These are phyloP conservation scores for Galemys pyrenaicus DNA, from an alignment of 2,113 vertebrate genomes.

Conservation along the genomic window DNA sequence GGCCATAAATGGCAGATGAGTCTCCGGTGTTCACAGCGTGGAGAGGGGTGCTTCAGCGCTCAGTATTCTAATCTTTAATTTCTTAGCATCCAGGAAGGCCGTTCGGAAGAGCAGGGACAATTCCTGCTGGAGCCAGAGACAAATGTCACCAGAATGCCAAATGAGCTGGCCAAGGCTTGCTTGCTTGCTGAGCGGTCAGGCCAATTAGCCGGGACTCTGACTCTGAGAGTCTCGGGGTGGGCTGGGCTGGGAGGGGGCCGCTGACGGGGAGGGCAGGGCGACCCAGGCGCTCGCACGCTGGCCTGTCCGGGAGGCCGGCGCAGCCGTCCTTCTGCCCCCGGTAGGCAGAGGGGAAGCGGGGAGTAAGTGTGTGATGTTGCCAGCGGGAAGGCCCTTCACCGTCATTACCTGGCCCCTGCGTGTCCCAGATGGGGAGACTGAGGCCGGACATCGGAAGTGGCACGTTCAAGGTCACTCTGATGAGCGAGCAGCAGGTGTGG, in stretches of 20 bases:
- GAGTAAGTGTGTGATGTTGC: not conserved
- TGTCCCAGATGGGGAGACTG: not conserved
- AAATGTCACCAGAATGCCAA: conserved; percentile 47
- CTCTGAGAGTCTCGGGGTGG: not conserved
- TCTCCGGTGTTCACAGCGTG: not conserved
- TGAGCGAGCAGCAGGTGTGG: not conserved
- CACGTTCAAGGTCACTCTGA: conserved; percentile 53
- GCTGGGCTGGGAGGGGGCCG: not conserved
- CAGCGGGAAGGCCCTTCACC: not conserved
- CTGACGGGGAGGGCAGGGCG: not conserved
- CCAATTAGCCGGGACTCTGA: not conserved
- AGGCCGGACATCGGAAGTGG: not conserved
- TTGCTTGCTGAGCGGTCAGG: not conserved
- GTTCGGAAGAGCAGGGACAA: conserved; percentile 31
- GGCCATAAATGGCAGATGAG: conserved; percentile 17
- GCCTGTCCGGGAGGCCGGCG: not conserved
- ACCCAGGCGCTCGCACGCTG: not conserved
- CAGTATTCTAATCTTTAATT: conserved; percentile 51
- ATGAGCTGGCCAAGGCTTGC: conserved; percentile 28
- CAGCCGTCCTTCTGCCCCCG: not conserved
- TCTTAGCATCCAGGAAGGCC: conserved; percentile 46
- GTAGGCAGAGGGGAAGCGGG: not conserved
- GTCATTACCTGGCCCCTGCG: not conserved
- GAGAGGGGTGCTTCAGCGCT: not conserved
- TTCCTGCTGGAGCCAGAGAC: conserved; percentile 48